phyloP scores from a whole-genome alignment of 2,113 vertebrate genomes.

The Neolamprologus longior region DNA sequence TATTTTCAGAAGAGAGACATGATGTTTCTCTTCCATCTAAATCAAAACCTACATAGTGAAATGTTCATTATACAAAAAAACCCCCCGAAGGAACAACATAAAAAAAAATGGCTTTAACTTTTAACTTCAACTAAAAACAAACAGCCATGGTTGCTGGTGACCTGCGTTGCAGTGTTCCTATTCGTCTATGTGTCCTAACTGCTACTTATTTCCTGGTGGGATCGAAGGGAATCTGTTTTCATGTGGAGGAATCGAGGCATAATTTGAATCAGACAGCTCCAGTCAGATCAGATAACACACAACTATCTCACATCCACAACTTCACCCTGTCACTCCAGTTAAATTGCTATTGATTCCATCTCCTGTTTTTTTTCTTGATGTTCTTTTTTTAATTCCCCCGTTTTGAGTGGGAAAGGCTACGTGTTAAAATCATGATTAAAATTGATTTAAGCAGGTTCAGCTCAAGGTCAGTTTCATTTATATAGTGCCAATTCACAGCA shows the following conservation, averaged over 20 bases:
- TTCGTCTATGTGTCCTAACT: not conserved
- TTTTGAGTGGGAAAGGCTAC: not conserved
- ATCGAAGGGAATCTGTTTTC: not conserved
- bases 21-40: not conserved
- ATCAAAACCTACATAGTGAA: not conserved
- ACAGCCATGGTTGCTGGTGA: not conserved
- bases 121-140: slow-evolving; percentile 24
- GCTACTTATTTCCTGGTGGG: not conserved
- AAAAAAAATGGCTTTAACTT: not conserved
- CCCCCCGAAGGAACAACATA: fast-evolving
- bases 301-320: not conserved
- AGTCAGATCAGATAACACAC: not conserved
- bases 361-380: not conserved
- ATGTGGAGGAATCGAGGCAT: fast-evolving
- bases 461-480: not conserved
- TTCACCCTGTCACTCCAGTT: not conserved
- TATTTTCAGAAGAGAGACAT: not conserved
- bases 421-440: slow-evolving; percentile 3
- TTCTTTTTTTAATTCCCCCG: fast-evolving
- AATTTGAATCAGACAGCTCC: not conserved
- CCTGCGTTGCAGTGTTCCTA: not conserved
- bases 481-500: not conserved
- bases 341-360: slow-evolving; percentile 3
- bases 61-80: not conserved
- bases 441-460: not conserved